Conservation (phyloP, 2,888 invertebrate genomes). For the Cantharis rufa region DNA sequence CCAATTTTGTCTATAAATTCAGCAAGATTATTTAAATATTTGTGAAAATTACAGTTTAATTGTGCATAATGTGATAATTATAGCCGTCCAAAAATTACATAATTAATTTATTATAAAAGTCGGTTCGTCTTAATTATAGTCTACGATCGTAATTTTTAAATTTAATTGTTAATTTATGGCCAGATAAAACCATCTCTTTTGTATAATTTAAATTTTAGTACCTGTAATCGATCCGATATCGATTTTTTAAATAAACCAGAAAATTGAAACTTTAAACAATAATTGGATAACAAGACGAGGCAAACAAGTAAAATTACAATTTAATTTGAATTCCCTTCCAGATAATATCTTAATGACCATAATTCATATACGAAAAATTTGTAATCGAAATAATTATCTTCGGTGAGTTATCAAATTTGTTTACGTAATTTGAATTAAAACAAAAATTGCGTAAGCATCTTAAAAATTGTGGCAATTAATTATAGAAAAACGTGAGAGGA, state of each 20-base stretch:
- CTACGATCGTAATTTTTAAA: background rate
- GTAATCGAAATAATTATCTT: background rate
- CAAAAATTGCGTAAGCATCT: background rate
- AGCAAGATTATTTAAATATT: background rate
- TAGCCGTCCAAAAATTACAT: background rate
- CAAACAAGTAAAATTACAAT: background rate
- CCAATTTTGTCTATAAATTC: background rate
- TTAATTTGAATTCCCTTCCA: background rate
- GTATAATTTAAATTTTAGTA: background rate
- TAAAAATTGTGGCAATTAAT: background rate
- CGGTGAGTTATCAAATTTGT: background rate
- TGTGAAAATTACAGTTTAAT: background rate
- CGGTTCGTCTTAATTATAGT: background rate
- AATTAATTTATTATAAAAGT: background rate
- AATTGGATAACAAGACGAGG: background rate
- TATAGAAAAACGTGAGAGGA: background rate
- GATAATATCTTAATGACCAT: background rate
- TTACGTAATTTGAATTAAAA: background rate
- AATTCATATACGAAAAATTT: background rate
- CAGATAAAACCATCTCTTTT: background rate
- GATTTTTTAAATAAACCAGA: background rate
- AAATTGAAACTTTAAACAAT: background rate
- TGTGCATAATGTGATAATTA: background rate
- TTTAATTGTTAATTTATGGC: background rate
- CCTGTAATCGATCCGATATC: background rate